These are phyloP conservation scores for Drosophila falleni DNA, from an alignment of 2,888 invertebrate species.

Conservation along the genomic window DNA sequence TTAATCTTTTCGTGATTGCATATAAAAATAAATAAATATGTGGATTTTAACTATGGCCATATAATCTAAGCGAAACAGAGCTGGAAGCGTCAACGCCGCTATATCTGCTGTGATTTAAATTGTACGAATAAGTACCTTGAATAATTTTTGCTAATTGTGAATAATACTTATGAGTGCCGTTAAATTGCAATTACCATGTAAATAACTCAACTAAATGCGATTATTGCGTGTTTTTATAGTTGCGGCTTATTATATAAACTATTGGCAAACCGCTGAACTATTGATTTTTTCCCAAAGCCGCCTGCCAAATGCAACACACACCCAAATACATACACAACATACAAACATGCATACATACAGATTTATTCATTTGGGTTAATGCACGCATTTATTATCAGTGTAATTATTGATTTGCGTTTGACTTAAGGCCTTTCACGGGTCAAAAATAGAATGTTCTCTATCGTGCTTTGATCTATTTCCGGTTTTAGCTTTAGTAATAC, in stretches of 20 bases:
- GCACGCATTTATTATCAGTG: constrained; percentile 54
- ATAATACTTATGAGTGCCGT: neutral
- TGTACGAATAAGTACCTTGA: constrained; percentile 33
- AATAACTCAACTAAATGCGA: neutral
- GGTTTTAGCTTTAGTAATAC: constrained; percentile 20
- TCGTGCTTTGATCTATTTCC: constrained; percentile 56
- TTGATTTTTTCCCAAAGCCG: constrained; percentile 62
- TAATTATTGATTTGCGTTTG: constrained; percentile 61
- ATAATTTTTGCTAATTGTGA: constrained; percentile 13
- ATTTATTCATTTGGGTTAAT: constrained; percentile 59
- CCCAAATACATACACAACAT: neutral
- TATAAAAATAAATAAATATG: constrained; percentile 17
- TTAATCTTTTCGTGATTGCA: neutral
- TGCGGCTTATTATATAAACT: constrained; percentile 33
- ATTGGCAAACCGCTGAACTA: constrained; percentile 35
- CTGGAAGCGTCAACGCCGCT: constrained; percentile 1
- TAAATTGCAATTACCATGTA: neutral
- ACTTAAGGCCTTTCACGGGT: constrained; percentile 20
- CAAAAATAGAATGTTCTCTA: constrained; percentile 55
- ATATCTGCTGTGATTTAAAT: constrained; percentile 13
- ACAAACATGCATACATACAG: constrained; percentile 17
- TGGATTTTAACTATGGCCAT: neutral
- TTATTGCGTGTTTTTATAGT: neutral
- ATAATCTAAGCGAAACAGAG: constrained; percentile 1
- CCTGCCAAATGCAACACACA: constrained; percentile 54